Base-by-base conservation (phyloP, 2,888 invertebrate species). In the Apamea epomidion region DNA sequence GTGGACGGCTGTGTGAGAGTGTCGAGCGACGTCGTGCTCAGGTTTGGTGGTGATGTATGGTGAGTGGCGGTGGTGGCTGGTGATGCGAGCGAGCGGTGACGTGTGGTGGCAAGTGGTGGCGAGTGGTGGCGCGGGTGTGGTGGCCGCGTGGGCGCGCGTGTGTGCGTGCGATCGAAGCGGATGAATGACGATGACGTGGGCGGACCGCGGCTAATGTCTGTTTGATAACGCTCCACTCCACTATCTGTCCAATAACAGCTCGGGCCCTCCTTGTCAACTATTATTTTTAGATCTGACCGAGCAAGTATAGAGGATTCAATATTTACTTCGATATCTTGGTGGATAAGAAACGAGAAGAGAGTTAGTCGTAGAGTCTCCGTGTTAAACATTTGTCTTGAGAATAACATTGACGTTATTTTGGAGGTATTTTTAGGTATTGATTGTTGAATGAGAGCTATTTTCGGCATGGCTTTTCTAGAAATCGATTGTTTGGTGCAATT, bases 131-230 rank as follows among this genome's bases (percentile, higher is more conserved):
- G 88, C 91, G 93, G 93, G 92, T 91, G 92, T 91, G 92, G 92
- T 91, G 91, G 81, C 64, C 82, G 90, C 87, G 92, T 90, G 90
- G 89, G 88, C 92, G 90, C 91, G 85, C 78, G 86, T 92, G 96
- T 95, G 94, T 95, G 96, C 89, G 96, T 95, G 93, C 94, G 96
- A 96, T 96, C 96, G 96, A 96, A 96, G 91, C 90, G 91, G 92
- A 96, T 97, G 97, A 96, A 97, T 97, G 97, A 93, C 93, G 91
- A 93, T 96, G 96, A 96, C 96, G 96, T 96, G 94, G 93, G 94
- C 88, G 89, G 89, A 87, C 88, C 90, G 93, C 91, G 85, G 92
- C 94, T 95, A 95, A 95, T 95, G 92, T 94, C 94, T 94, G 93
- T 95, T 93, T 95, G 94, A 95, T 96, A 95, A 94, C 94, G 92